These are phyloP conservation scores for Monopterus albus DNA, from an alignment of 2,113 vertebrate species.

Conservation along the genomic window DNA sequence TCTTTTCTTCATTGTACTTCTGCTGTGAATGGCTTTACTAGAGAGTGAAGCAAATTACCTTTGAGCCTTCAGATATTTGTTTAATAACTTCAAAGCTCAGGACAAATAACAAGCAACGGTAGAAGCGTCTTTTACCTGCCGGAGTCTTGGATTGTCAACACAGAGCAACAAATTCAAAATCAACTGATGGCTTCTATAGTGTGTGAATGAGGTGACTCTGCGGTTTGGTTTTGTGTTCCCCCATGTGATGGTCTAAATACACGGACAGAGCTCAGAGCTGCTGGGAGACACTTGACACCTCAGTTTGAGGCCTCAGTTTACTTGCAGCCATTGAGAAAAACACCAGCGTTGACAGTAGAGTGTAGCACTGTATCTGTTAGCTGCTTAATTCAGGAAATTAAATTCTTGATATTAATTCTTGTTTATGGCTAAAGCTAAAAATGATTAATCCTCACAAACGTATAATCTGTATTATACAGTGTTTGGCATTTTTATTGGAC, in stretches of 20 bases:
- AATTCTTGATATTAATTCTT: neutral
- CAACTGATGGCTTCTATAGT: neutral
- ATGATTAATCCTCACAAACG: too few relatives aligned
- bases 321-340: neutral
- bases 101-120: conserved; percentile 34
- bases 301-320: neutral
- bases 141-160: conserved; percentile 30
- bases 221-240: neutral
- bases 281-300: neutral
- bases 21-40: neutral
- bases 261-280: neutral
- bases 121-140: neutral
- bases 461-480: too few relatives aligned
- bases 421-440: neutral
- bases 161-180: neutral
- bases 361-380: neutral
- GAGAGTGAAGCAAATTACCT: conserved; percentile 41
- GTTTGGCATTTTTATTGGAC: too few relatives aligned
- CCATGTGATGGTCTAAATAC: neutral
- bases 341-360: neutral
- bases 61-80: conserved; percentile 27
- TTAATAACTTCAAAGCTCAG: conserved; percentile 46
- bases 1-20: neutral
- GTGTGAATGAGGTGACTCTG: neutral
- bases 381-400: neutral